Evolutionary conservation across 2,113 vertebrate species (phyloP), one percentile per base, ranked within the genome.

Genomic region (Scomber scombrus): DNA sequence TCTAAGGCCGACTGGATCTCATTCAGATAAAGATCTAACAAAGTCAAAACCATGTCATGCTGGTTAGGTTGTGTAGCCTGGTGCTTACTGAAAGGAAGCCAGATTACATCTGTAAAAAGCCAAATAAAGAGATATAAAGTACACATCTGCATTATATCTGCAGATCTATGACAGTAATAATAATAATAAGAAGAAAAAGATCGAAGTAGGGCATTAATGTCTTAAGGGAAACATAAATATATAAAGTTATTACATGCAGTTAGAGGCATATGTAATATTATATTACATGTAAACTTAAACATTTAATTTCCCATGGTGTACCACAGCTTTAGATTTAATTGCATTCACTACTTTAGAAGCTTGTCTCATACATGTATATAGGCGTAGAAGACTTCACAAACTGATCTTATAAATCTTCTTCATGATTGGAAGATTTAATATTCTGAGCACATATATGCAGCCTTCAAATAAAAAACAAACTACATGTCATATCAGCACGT

Each of bases 401-500:
- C 16, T 70, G 11, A 71, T 68, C 34, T 43, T 55, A 31, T 54
- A 55, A 16, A 54, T 57, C 54, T 74, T 19, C 26, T 16, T 54
- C 11, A 11, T 55, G 26, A 43, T 7, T 40, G 34, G 34, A 40
- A 40, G 34, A 40, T 40, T 40, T 40, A 18, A 56, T 29, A 12
- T 75, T 68, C 51, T 40, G 10, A 65, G 26, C 1, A 0, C 43
- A 61, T 45, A 12, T 31, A 56, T 57, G 23, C 34, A 78, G 61
- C 54, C 63, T 62, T 73, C 50, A 81, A 6, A 75, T 26, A 34
- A 3, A 34, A 34, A 34, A 3, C 7, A 18, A 13, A 54, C 31
- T 52, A 45, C 34, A 19, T 43, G 52, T 58, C 43, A 95, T 43
- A 57, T 58, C 43, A 95, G 93, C 92, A 93, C 85, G 95, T 75